phyloP scores from a whole-genome alignment of 2,113 vertebrate genomes.

The Phasianus colchicus region DNA sequence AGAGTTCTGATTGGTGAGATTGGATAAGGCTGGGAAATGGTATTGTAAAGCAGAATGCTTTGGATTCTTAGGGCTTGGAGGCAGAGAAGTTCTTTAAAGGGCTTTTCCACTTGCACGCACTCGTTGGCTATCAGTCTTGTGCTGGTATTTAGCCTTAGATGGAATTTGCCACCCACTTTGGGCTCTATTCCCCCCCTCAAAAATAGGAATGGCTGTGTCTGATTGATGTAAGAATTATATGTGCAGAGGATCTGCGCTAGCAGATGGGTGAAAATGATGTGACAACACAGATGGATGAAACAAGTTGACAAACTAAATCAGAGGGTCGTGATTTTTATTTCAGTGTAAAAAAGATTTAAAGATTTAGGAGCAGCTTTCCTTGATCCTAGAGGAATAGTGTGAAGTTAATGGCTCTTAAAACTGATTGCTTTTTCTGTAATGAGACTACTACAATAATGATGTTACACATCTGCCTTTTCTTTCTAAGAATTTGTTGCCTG shows the following conservation, averaged over 20 bases:
- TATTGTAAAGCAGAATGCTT: not conserved
- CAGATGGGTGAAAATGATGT: not conserved
- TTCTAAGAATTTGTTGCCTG: not conserved
- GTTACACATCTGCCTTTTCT: not conserved
- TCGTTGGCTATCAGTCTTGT: too few relatives aligned
- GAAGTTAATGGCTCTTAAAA: not conserved
- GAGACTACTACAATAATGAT: not conserved
- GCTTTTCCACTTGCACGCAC: too few relatives aligned
- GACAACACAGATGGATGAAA: not conserved
- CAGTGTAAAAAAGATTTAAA: not conserved
- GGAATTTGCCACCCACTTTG: too few relatives aligned
- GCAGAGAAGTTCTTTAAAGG: not conserved
- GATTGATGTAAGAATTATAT: not conserved
- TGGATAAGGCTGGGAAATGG: not conserved
- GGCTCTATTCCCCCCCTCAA: too few relatives aligned
- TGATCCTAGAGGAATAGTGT: not conserved
- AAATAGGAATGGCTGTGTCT: not conserved
- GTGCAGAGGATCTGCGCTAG: not conserved
- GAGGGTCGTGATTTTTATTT: not conserved
- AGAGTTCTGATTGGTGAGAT: not conserved
- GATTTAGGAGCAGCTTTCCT: not conserved
- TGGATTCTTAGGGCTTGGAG: not conserved
- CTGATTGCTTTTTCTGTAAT: not conserved
- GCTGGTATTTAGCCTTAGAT: too few relatives aligned
- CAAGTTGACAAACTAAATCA: not conserved